Evolutionary conservation across 2,113 vertebrate species (phyloP).

Genomic region (Balaeniceps rex): DNA sequence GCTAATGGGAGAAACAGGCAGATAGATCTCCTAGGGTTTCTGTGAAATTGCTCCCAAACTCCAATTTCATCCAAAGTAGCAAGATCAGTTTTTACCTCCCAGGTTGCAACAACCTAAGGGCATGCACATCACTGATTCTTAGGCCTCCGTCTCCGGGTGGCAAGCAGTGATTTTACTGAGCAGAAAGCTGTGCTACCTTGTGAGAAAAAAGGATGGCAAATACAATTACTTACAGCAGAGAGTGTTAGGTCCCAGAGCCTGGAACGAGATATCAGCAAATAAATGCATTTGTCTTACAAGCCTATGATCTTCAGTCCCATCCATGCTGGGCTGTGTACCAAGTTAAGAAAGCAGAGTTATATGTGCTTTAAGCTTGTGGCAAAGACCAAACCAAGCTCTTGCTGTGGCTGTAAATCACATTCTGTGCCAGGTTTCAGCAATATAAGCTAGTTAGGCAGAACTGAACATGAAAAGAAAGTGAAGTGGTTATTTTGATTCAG

Average conservation of each 20-base stretch:
- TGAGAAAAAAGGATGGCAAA: not conserved
- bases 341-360: not conserved
- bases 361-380: not conserved
- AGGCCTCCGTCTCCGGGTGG: not conserved
- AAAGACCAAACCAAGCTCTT: not conserved
- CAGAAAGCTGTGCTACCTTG: not conserved
- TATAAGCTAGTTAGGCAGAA: not conserved
- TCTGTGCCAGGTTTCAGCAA: not conserved
- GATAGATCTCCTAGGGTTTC: not conserved
- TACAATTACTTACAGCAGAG: not conserved
- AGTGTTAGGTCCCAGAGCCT: not conserved
- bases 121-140: not conserved
- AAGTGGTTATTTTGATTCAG: not conserved
- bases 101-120: not conserved
- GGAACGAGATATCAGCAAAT: not conserved
- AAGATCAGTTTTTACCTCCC: not conserved
- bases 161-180: not conserved
- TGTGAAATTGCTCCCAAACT: not conserved
- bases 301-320: not conserved
- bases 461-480: not conserved
- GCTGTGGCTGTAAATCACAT: not conserved
- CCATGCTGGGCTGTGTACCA: not conserved
- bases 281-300: not conserved
- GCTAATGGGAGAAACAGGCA: not conserved
- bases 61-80: not conserved